Conservation (phyloP, 37 sponge, comb jelly and placozoan species). For the Tethya wilhelma region DNA sequence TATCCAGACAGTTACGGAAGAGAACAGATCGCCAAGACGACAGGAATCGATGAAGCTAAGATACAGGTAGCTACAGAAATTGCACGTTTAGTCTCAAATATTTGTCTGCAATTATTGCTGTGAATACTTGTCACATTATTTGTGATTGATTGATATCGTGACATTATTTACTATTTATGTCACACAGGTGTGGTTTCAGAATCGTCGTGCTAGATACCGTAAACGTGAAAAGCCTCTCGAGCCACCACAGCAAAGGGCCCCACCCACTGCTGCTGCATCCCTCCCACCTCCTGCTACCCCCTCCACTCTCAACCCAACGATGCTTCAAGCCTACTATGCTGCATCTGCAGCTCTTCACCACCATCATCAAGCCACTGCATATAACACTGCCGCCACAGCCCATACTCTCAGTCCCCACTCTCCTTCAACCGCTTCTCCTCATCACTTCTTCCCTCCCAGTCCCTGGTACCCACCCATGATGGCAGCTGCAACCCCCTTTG, state of each 20-base stretch:
- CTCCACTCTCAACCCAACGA: neutral
- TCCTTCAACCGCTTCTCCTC: no score
- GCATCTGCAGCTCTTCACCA: neutral
- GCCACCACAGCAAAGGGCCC: neutral
- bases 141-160: no score
- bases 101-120: no score
- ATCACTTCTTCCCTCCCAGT: no score
- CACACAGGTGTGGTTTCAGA: conserved; percentile 88
- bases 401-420: no score
- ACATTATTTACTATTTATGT: conserved; percentile 18
- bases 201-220: conserved; percentile 64
- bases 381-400: no score
- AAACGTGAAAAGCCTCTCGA: conserved; percentile 42
- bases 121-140: neutral
- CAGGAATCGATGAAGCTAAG: conserved; percentile 25
- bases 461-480: no score
- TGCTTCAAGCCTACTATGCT: neutral
- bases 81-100: neutral
- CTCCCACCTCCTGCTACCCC: neutral
- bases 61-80: conserved; percentile 31
- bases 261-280: neutral
- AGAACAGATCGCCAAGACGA: conserved; percentile 19
- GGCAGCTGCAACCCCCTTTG: no score
- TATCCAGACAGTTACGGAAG: conserved; percentile 49
- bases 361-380: no score